Evolutionary conservation across 2,888 invertebrate species (phyloP), one percentile per base, ranked within the genome.

Genomic region (Ophioninae sp.): DNA sequence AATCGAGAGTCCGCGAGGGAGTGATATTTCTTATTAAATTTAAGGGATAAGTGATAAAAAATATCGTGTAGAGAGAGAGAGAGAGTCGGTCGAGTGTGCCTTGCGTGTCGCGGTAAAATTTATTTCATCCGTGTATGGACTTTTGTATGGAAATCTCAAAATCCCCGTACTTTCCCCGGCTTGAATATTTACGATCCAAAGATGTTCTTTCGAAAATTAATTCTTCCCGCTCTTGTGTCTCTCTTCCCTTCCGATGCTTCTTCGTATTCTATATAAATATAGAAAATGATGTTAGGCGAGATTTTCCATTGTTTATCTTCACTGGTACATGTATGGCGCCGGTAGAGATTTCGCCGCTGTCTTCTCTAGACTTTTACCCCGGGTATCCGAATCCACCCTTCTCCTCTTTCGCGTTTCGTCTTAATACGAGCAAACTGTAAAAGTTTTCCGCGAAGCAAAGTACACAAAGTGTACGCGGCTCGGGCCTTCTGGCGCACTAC

Each of bases 371-470:
- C 79, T 79, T 84, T 77, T 65, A 39, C 73, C 51, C 17, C 51
- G 51, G 17, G 13, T 51, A 13, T 51, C 51, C 79, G 84, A 81
- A 86, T 85, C 87, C 85, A 83, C 83, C 59, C 64, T 68, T 59
- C 68, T 44, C 72, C 51, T 23, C 74, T 64, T 63, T 68, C 72
- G 51, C 74, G 68, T 85, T 73, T 88, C 85, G 85, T 86, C 88
- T 88, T 89, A 90, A 90, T 89, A 87, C 87, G 86, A 85, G 86
- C 86, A 85, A 87, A 89, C 87, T 88, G 87, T 87, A 82, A 88
- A 90, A 90, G 85, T 90, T 90, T 85, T 76, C 73, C 72, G 85
- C 85, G 86, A 88, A 88, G 86, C 75, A 76, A 80, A 84, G 85
- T 84, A 84, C 81, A 78, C 74, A 75, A 75, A 85, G 84, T 84